phyloP scores from a whole-genome alignment of 2,888 invertebrate species.

The Seladonia tumulorum region DNA sequence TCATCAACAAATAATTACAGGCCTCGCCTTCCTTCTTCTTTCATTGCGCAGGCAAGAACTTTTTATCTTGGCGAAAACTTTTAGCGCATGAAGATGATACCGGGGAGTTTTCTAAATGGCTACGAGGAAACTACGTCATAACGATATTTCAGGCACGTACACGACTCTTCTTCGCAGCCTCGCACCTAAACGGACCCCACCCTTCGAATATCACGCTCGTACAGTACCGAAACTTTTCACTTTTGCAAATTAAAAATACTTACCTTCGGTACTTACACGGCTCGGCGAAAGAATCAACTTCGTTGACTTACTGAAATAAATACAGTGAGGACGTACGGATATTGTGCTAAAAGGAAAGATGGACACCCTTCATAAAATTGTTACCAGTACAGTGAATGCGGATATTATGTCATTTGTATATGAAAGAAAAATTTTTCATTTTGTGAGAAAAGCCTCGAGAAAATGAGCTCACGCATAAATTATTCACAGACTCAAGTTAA shows the following conservation, averaged over 20 bases:
- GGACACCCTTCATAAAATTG: not conserved
- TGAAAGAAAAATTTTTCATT: too few species aligned
- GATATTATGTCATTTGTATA: not conserved
- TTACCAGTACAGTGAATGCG: not conserved
- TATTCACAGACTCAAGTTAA: too few species aligned
- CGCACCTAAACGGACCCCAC: conserved; percentile 21
- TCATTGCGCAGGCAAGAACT: conserved; percentile 41
- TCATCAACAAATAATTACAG: conserved; percentile 70
- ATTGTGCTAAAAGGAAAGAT: too few species aligned
- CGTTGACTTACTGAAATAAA: not conserved
- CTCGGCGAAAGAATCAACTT: not conserved
- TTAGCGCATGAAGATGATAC: conserved; percentile 57
- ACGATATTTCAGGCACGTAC: conserved; percentile 61
- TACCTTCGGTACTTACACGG: not conserved
- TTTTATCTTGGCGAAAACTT: conserved; percentile 64
- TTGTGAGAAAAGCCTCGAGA: too few species aligned
- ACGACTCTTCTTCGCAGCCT: conserved; percentile 28
- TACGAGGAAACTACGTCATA: conserved; percentile 56
- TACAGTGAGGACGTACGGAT: not conserved
- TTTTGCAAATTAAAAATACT: conserved; percentile 38
- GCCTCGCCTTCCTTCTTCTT: conserved; percentile 36
- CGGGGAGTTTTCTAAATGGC: conserved; percentile 55
- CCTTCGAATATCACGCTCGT: conserved; percentile 8
- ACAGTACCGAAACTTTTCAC: conserved; percentile 28
- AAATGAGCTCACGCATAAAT: not conserved